Conservation (phyloP, 2,797 vertebrate species). For the Thunnus albacares region DNA sequence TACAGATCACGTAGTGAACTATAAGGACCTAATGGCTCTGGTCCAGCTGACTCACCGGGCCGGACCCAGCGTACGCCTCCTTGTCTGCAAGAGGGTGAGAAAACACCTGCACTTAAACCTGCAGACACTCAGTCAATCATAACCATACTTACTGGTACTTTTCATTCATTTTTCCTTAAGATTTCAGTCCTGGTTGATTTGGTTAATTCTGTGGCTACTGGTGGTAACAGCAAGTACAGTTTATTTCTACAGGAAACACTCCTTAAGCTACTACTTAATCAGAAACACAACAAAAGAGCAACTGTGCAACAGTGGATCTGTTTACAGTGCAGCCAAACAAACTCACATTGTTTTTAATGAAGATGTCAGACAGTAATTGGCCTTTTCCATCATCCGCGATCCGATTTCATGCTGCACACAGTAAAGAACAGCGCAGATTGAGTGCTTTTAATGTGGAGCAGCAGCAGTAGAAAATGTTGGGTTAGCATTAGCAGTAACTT, state of each 20-base stretch:
- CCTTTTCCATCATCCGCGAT: no score
- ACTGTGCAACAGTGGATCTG: not conserved
- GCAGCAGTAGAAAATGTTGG: not conserved
- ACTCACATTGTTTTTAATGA: not conserved
- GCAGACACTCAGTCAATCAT: not conserved
- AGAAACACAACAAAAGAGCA: not conserved
- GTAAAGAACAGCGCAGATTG: no score
- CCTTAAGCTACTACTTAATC: no score
- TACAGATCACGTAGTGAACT: slow-evolving; percentile 93
- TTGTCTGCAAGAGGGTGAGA: slow-evolving; percentile 95
- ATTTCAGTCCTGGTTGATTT: no score
- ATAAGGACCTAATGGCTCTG: slow-evolving; percentile 95
- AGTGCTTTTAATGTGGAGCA: no score
- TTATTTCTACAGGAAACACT: no score
- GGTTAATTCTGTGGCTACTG: no score
- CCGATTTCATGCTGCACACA: no score
- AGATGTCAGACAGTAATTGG: not conserved
- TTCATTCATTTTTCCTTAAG: no score
- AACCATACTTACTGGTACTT: no score
- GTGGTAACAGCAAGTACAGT: no score
- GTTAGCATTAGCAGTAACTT: not conserved
- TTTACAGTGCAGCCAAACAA: not conserved
- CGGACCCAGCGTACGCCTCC: slow-evolving; percentile 89
- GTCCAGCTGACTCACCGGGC: slow-evolving; percentile 93
- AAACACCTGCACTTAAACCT: slow-evolving; percentile 11